phyloP scores from a whole-genome alignment of 2,888 invertebrate species.

The Caenorhabditis imperialis region DNA sequence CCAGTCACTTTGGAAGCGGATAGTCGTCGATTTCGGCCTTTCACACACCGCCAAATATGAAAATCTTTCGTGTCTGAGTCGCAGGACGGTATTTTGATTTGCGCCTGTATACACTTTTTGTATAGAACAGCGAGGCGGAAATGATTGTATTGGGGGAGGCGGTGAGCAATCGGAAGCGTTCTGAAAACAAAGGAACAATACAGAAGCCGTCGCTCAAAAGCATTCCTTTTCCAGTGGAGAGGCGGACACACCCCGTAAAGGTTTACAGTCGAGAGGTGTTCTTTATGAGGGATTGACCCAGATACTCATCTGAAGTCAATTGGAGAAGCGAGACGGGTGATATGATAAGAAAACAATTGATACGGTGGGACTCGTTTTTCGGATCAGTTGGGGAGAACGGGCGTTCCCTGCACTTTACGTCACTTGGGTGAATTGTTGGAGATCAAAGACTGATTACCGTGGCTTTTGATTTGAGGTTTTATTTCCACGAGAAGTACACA shows the following conservation, averaged over 20 bases:
- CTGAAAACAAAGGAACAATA: constrained; percentile 17
- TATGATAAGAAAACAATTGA: constrained; percentile 36
- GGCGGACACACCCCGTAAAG: constrained; percentile 6
- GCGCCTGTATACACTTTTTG: constrained; percentile 13
- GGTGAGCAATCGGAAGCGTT: constrained; percentile 45
- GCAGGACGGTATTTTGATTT: constrained; percentile 30
- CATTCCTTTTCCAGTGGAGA: constrained; percentile 12
- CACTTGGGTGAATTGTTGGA: too few species aligned
- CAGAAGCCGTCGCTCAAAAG: constrained; percentile 16
- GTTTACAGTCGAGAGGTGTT: constrained; percentile 26
- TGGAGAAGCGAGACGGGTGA: constrained; percentile 25
- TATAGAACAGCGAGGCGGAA: background rate
- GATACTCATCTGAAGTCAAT: constrained; percentile 19
- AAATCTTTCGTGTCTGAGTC: constrained; percentile 36
- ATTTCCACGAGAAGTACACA: too few species aligned
- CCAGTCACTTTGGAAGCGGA: constrained; percentile 35
- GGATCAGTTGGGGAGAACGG: too few species aligned
- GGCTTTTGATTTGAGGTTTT: too few species aligned
- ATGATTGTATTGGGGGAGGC: constrained; percentile 31
- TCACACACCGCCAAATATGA: constrained; percentile 39
- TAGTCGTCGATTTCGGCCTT: constrained; percentile 45
- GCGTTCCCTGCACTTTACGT: too few species aligned
- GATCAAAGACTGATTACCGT: too few species aligned
- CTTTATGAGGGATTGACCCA: constrained; percentile 45
- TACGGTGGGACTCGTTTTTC: too few species aligned